Percentiles rank a stretch among this genome's conserved stretches.
phyloP scores from a whole-genome alignment of 2,113 vertebrate species.

The Brevimyrus niger region DNA sequence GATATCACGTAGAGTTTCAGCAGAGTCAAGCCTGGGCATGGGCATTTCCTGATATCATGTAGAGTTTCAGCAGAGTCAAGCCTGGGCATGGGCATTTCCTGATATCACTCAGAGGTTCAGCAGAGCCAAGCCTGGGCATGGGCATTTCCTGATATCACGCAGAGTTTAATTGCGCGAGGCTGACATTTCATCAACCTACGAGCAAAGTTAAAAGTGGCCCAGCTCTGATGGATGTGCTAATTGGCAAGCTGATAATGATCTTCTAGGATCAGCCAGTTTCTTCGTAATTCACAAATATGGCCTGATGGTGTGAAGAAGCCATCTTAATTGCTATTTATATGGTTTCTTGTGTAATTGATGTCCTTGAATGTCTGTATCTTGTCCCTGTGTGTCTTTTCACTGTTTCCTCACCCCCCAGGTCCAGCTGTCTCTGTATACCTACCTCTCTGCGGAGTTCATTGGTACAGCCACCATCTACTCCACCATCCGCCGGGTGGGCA shows the following conservation, averaged over 20 bases:
- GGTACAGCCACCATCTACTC: slow-evolving; percentile 97
- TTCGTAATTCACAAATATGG: background rate
- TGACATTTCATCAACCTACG: background rate
- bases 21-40: background rate
- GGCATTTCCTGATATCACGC: background rate
- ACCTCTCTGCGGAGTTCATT: slow-evolving; percentile 96
- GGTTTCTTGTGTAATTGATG: background rate
- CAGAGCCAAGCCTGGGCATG: background rate
- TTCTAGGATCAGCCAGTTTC: background rate
- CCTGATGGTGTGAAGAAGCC: background rate
- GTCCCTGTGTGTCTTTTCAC: background rate
- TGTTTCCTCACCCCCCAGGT: slow-evolving; percentile 61
- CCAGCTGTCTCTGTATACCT: slow-evolving; percentile 92
- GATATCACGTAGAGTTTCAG: too few species aligned
- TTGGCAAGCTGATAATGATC: background rate
- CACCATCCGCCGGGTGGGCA: slow-evolving; percentile 93
- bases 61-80: background rate
- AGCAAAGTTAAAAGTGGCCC: background rate
- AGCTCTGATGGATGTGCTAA: background rate
- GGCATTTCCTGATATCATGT: too few species aligned
- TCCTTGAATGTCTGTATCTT: slow-evolving; percentile 27
- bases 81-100: too few species aligned
- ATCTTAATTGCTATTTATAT: background rate
- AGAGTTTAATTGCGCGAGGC: background rate
- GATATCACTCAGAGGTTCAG: background rate